Percentiles rank a stretch among this genome's conserved stretches.
Conservation (phyloP, 2,113 vertebrate species). For the Tapirus terrestris region DNA sequence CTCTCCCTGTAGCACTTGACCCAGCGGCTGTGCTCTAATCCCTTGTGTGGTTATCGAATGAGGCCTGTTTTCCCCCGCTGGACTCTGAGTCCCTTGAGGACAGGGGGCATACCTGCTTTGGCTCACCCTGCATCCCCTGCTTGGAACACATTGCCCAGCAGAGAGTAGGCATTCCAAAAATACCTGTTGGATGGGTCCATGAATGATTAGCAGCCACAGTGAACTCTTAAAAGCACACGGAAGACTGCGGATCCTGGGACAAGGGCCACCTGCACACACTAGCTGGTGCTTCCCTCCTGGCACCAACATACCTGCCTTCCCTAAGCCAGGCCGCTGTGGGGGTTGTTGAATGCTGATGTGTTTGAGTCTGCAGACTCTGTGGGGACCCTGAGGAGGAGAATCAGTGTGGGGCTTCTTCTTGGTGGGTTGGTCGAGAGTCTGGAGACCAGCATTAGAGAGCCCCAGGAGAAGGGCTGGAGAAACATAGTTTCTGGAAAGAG, state of each 20-base stretch:
- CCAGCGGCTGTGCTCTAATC: not conserved
- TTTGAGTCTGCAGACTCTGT: not conserved
- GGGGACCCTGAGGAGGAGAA: not conserved
- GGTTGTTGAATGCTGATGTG: too few species aligned
- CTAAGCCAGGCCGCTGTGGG: not conserved
- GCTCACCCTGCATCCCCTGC: not conserved
- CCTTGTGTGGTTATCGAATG: not conserved
- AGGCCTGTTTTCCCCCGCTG: not conserved
- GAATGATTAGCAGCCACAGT: not conserved
- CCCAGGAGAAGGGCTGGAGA: not conserved
- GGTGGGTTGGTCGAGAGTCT: not conserved
- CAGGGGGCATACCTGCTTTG: not conserved
- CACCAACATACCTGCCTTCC: not conserved
- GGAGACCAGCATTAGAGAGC: not conserved
- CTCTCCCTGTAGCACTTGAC: not conserved
- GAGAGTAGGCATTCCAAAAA: not conserved
- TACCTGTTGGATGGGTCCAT: not conserved
- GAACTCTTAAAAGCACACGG: not conserved
- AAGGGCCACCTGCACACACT: not conserved
- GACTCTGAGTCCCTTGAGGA: not conserved
- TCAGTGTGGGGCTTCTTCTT: not conserved
- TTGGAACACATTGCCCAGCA: not conserved
- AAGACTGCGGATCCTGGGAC: not conserved
- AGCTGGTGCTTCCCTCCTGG: not conserved
- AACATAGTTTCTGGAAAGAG: not conserved